Conservation (phyloP, 2,113 vertebrate genomes). For the Micromys minutus region DNA sequence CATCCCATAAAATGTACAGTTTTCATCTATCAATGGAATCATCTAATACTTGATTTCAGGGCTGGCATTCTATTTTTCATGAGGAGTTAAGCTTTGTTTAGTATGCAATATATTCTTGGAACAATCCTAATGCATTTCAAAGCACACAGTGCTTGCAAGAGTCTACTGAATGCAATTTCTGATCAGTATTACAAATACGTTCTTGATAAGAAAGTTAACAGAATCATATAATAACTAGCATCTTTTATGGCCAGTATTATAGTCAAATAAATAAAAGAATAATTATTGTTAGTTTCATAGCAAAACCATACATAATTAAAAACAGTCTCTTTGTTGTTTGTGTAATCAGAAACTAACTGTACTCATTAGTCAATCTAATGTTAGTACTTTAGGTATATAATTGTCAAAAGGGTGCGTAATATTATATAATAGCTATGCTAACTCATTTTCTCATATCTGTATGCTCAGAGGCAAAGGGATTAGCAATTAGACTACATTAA, state of each 20-base stretch:
- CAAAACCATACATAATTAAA: constrained; percentile 45
- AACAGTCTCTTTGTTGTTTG: constrained; percentile 29
- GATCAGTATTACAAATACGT: constrained; percentile 5
- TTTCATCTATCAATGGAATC: background rate
- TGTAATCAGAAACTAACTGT: constrained; percentile 38
- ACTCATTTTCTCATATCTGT: background rate
- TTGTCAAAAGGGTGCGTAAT: constrained; percentile 7
- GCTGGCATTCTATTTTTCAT: constrained; percentile 5
- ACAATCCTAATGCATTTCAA: constrained; percentile 13
- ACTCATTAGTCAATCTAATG: constrained; percentile 32
- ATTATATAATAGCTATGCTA: background rate
- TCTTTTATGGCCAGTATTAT: constrained; percentile 16
- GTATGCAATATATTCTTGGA: background rate
- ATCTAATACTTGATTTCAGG: background rate
- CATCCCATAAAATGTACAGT: background rate
- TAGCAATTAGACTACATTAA: background rate
- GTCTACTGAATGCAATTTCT: background rate
- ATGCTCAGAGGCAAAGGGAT: constrained; percentile 19
- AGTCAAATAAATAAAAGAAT: constrained; percentile 39
- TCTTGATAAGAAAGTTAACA: background rate
- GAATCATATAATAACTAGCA: constrained; percentile 8
- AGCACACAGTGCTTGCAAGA: background rate
- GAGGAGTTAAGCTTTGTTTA: background rate
- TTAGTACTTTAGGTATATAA: constrained; percentile 17
- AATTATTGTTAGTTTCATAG: constrained; percentile 27